These are phyloP conservation scores for Marcusenius ussheri DNA, from an alignment of 2,113 vertebrate species.

Conservation along the genomic window DNA sequence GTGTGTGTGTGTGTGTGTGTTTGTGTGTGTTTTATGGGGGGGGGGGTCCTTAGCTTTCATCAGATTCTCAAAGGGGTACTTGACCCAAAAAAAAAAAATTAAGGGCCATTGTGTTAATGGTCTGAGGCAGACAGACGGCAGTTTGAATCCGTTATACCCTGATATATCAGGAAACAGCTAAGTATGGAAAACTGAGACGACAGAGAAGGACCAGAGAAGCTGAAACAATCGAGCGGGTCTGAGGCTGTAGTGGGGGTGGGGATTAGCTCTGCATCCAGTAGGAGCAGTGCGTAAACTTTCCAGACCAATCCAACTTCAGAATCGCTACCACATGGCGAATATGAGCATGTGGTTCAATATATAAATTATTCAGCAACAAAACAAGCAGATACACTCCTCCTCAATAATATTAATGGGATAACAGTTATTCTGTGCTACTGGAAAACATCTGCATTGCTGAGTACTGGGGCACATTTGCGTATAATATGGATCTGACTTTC, in stretches of 20 bases:
- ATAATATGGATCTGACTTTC: background rate
- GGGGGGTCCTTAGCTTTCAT: background rate
- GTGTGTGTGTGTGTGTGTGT: background rate
- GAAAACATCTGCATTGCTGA: background rate
- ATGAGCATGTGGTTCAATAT: background rate
- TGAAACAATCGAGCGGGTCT: background rate
- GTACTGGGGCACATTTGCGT: background rate
- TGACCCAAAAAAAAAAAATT: background rate
- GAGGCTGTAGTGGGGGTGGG: background rate
- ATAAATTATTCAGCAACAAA: conserved; percentile 9
- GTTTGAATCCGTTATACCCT: background rate
- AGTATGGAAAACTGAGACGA: background rate
- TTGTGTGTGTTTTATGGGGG: background rate
- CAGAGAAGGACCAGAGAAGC: background rate
- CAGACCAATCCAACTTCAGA: background rate
- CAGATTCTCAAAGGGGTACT: background rate
- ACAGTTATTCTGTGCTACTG: background rate
- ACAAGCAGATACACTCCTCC: background rate
- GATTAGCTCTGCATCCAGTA: background rate
- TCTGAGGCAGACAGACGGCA: background rate
- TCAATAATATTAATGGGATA: conserved; percentile 5
- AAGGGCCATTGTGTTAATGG: background rate
- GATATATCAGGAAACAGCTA: background rate
- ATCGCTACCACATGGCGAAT: background rate
- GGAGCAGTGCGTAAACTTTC: background rate